Evolutionary conservation across 2,113 vertebrate species (phyloP), one percentile per base, ranked within the genome.

Genomic region (Oryzias melastigma): DNA sequence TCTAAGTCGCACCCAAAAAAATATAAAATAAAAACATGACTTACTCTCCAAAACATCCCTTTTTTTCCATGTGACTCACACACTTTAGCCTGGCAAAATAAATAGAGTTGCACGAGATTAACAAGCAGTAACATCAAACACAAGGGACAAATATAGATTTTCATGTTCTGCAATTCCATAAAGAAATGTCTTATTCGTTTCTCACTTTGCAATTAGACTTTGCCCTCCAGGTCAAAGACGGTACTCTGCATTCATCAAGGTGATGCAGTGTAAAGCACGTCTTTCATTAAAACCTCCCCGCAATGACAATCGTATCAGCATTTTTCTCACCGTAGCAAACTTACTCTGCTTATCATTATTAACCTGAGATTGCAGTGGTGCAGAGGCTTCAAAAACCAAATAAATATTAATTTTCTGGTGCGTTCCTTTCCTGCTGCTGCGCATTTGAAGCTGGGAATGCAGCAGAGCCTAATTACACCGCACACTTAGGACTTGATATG

Each of bases 371-470:
- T 70, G 60, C 57, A 73, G 77, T 44, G 48, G 62, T 52, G 72
- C 68, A 59, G 42, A 49, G 42, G 69, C 71, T 65, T 74, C 44
- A 74, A 70, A 81, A 81, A 76, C 12, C 57, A 67, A 75, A 86
- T 77, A 84, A 87, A 84, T 80, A 80, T 82, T 63, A 72, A 81
- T 83, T 75, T 84, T 52, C 71, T 53, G 17, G 50, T 18, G 1
- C 57, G 58, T 70, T 58, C 47, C 29, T 18, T 62, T 70, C 22
- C 22, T 27, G 25, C 62, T 64, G 16, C 52, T 5, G n/a, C 24
- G 8, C 35, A 64, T 62, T 65, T 81, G 47, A 56, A 45, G 58
- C 48, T 64, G 25, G 35, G 52, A 62, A 27, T 55, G 52, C 46
- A 64, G 56, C 48, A 44, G 53, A n/a, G 62, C 68, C 55, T 65